Evolutionary conservation across 2,797 vertebrate genomes (phyloP).

Genomic region (Margarornis squamiger): DNA sequence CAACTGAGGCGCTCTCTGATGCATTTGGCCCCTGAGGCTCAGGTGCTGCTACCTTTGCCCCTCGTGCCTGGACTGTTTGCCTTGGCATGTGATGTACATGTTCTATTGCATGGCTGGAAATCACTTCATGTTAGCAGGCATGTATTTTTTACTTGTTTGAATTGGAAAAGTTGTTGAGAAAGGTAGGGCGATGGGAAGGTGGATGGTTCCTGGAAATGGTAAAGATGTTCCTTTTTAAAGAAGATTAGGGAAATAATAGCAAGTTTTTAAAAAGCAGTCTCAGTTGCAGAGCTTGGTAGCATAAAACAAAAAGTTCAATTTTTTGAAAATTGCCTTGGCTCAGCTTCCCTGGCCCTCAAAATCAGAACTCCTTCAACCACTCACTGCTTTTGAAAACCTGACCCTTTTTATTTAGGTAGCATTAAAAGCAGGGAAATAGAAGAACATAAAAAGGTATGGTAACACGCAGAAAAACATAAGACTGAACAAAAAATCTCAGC

Average conservation of each 20-base stretch:
- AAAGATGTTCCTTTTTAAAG: not conserved
- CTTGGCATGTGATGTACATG: not conserved
- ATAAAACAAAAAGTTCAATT: not conserved
- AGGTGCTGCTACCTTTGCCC: not conserved
- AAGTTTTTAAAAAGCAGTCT: not conserved
- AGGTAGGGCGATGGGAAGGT: not conserved
- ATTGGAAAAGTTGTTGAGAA: not conserved
- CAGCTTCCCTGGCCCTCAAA: not conserved
- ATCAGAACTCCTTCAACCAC: not conserved
- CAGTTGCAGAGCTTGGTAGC: not conserved
- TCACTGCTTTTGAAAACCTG: not conserved
- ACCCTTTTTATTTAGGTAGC: not conserved
- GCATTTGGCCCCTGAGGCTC: rapidly evolving
- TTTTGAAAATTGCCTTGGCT: not conserved
- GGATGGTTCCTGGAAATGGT: not conserved
- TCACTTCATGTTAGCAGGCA: not conserved
- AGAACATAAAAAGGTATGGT: not conserved
- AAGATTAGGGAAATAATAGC: not conserved
- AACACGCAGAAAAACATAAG: not conserved
- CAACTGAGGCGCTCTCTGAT: not conserved
- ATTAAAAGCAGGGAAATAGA: not conserved
- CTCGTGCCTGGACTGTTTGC: rapidly evolving
- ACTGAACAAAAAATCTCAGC: not conserved
- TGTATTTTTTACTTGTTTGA: not conserved
- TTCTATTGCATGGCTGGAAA: not conserved